phyloP scores from a whole-genome alignment of 2,797 vertebrate genomes.

The Sebastes kiyomatsui region DNA sequence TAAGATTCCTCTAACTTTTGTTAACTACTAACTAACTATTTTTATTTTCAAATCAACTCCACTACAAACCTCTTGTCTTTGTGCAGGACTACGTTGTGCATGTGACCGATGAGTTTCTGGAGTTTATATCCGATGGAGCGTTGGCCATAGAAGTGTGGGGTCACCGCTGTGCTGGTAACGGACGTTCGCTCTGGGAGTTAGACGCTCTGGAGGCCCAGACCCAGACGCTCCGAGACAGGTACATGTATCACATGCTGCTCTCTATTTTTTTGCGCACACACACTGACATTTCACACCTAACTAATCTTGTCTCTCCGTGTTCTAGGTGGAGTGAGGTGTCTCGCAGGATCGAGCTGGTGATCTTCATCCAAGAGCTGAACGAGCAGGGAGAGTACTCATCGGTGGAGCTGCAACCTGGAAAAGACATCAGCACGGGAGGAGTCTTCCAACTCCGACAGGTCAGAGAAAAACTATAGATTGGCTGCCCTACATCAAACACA shows the following conservation, averaged over 20 bases:
- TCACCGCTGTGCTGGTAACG: constrained; percentile 93
- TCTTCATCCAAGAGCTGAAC: constrained; percentile 94
- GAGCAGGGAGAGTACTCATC: constrained; percentile 94
- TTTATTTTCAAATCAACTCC: neutral
- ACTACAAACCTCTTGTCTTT: constrained; percentile 1
- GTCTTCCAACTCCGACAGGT: constrained; percentile 98
- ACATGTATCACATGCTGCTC: neutral
- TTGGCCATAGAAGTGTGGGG: constrained; percentile 98
- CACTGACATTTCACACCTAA: neutral
- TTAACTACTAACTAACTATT: too few species aligned
- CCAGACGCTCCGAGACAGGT: constrained; percentile 94
- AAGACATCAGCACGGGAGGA: constrained; percentile 95
- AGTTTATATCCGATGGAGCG: constrained; percentile 96
- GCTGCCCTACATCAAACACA: constrained; percentile 1
- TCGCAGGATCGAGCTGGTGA: constrained; percentile 93
- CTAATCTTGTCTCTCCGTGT: constrained; percentile 10
- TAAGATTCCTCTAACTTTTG: neutral
- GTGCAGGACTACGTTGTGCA: constrained; percentile 91
- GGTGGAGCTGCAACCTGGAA: constrained; percentile 92
- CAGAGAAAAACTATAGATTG: constrained; percentile 1
- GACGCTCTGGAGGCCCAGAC: constrained; percentile 94
- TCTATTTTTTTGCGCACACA: neutral
- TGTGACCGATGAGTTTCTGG: constrained; percentile 95
- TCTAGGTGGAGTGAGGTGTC: constrained; percentile 97
- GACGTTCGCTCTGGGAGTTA: constrained; percentile 90